Conservation (phyloP, 2,888 invertebrate species). For the Drosophila ezoana region DNA sequence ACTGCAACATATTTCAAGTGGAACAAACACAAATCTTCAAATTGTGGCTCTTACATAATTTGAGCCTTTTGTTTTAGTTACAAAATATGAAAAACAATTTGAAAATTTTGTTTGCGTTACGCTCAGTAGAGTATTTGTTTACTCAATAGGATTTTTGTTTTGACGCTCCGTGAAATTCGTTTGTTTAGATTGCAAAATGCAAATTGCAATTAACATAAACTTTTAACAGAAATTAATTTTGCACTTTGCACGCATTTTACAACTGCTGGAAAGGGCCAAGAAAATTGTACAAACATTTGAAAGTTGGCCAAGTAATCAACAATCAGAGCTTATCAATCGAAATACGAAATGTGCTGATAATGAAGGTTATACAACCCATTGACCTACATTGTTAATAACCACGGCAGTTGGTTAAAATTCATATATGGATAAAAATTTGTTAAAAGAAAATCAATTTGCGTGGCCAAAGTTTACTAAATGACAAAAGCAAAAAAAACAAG, state of each 20-base stretch:
- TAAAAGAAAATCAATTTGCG: slow-evolving; percentile 8
- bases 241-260: slow-evolving; percentile 13
- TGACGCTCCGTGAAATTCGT: slow-evolving; percentile 31
- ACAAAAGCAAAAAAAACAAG: slow-evolving; percentile 1
- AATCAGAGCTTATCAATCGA: slow-evolving; percentile 46
- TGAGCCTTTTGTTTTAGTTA: slow-evolving; percentile 15
- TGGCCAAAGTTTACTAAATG: slow-evolving; percentile 21
- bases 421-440: background rate
- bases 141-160: slow-evolving; percentile 33
- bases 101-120: slow-evolving; percentile 11
- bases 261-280: slow-evolving; percentile 5
- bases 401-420: slow-evolving; percentile 8
- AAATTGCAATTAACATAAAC: slow-evolving; percentile 51
- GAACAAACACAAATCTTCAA: background rate
- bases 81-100: slow-evolving; percentile 8
- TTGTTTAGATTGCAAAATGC: slow-evolving; percentile 31
- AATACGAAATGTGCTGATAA: slow-evolving; percentile 34
- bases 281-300: slow-evolving; percentile 14
- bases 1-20: no score
- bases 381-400: slow-evolving; percentile 42
- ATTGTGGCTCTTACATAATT: slow-evolving; percentile 19
- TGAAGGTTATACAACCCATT: slow-evolving; percentile 53
- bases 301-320: slow-evolving; percentile 21
- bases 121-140: slow-evolving; percentile 33
- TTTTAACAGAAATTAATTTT: slow-evolving; percentile 27